These are phyloP conservation scores for Megaceryle maxima DNA, from an alignment of 2,113 vertebrate species.

Conservation along the genomic window DNA sequence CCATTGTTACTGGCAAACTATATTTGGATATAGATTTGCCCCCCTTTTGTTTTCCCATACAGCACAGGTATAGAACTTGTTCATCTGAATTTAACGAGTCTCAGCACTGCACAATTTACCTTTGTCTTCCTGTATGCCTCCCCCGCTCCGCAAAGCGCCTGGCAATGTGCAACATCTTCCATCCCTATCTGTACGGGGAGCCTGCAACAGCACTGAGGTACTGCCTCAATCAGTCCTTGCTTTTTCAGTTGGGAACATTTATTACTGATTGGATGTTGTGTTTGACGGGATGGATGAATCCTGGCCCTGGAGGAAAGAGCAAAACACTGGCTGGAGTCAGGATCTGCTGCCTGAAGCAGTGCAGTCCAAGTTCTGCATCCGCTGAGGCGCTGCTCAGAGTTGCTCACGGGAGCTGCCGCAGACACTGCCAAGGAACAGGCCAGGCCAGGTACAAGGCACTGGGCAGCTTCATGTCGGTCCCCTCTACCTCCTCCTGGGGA, in stretches of 20 bases:
- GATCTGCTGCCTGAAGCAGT: not conserved
- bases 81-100: not conserved
- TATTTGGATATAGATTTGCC: not conserved
- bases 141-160: not conserved
- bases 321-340: not conserved
- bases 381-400: not conserved
- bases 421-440: too few species aligned
- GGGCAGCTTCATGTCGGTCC: fast-evolving
- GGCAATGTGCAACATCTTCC: not conserved
- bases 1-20: not conserved
- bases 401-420: fast-evolving
- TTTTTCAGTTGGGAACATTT: not conserved
- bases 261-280: too few species aligned
- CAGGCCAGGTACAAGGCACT: not conserved
- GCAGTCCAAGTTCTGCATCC: not conserved
- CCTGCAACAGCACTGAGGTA: not conserved
- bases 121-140: not conserved
- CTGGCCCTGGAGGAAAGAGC: not conserved
- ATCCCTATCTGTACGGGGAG: fast-evolving
- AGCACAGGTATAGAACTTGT: not conserved
- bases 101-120: not conserved
- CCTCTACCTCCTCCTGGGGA: fast-evolving
- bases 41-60: not conserved
- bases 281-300: not conserved
- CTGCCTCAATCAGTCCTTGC: not conserved